Evolutionary conservation across 2,797 vertebrate species (phyloP), one percentile per base, ranked within the genome.

Genomic region (Delichon dasypus): DNA sequence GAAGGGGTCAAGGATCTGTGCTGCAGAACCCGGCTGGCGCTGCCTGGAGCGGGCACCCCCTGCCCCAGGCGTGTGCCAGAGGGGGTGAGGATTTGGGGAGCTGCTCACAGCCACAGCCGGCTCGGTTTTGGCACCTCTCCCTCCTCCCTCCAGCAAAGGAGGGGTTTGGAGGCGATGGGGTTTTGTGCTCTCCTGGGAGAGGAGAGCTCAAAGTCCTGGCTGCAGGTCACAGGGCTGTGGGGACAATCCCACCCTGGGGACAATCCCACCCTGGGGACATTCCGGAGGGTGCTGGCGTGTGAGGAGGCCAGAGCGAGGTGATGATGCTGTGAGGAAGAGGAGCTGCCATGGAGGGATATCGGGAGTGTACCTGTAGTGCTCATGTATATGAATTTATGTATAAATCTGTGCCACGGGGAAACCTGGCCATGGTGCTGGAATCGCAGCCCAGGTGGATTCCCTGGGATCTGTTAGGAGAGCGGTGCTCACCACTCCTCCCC

Each of bases 311-410:
- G 30, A 34, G 20, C 4, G 70, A 57, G 65, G 73, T 34, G 84
- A 10, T 9, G 67, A 5, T 44, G 44, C 23, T 72, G 38, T 5
- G 15, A 16, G 73, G 40, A 21, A 22, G 23, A 72, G 44, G 1
- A 4, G 38, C 64, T 40, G 64, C 72, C 23, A 42, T 29, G 8
- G 57, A 48, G 53, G 27, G 25, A 6, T 45, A 2, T 8, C 0
- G 0, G 38, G 38, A 20, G n/a, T n/a, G n/a, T 27, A 9, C 9
- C 20, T 18, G 0, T 30, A 42, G 9, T 15, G 32, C 38, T 50
- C 21, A 9, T 55, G 38, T 11, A 38, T 38, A 38, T 38, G 38
- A 38, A 38, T 38, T 38, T 38, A 38, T 38, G 38, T 38, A 38
- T 38, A 38, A 38, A 38, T 38, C 38, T 38, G 14, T 57, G 81